Evolutionary conservation across 2,113 vertebrate genomes (phyloP).

Genomic region (Gulo gulo): DNA sequence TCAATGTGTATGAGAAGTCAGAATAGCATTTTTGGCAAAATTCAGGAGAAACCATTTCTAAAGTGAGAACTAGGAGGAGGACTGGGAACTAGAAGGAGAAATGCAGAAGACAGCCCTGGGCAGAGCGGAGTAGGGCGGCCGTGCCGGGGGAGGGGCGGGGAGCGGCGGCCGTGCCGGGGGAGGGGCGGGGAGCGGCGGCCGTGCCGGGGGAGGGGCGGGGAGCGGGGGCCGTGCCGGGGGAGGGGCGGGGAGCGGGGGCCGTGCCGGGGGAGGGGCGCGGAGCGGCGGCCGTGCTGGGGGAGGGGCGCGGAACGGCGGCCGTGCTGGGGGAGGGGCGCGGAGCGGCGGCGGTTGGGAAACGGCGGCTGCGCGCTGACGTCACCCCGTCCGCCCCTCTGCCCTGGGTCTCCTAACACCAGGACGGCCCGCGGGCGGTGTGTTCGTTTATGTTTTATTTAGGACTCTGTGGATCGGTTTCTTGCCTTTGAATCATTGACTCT

Average conservation of each 20-base stretch:
- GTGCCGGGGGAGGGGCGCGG: neutral
- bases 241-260: neutral
- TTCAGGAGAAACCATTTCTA: neutral
- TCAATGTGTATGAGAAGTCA: neutral
- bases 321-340: neutral
- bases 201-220: neutral
- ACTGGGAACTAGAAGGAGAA: neutral
- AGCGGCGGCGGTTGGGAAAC: neutral
- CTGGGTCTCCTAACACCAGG: neutral
- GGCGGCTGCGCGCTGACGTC: too few relatives aligned
- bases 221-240: neutral
- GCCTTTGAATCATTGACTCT: neutral
- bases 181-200: neutral
- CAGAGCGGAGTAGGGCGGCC: neutral
- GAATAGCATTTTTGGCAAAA: neutral
- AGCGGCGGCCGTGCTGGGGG: neutral
- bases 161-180: neutral
- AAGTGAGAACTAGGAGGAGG: neutral
- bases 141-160: rapidly evolving
- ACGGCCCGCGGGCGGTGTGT: neutral
- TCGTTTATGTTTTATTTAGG: constrained; percentile 29
- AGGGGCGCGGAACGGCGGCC: neutral
- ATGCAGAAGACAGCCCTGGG: neutral
- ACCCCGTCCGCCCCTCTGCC: neutral
- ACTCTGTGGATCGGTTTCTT: neutral